Evolutionary conservation across 2,113 vertebrate species (phyloP), one percentile per base, ranked within the genome.

Genomic region (Sminthopsis crassicaudata): DNA sequence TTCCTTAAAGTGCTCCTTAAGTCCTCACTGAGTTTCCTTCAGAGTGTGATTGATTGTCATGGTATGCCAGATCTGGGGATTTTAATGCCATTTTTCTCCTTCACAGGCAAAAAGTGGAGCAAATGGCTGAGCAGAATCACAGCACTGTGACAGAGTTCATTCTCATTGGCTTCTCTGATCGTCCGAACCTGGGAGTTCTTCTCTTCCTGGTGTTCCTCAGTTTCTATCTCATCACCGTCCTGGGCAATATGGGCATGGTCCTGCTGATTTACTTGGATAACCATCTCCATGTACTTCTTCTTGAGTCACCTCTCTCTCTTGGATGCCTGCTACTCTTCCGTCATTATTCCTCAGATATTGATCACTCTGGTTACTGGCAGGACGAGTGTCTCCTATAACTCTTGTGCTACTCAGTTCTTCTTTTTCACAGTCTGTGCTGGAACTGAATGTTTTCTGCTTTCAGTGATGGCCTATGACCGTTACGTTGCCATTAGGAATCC

Each of bases 171-270:
- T 97, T 97, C 48, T 93, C 76, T 9, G 90, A 96, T 55, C 24
- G 46, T 3, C 96, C 90, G 0, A 19, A 26, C 2, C 10, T 94
- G 53, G 12, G 95, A 48, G 46, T 92, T 27, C 84, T 94, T 57
- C 92, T 97, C 90, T 97, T 97, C 42, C 3, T 96, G 48, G 5
- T 67, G 25, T 97, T 98, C 89, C 89, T 98, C 2, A 46, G 88
- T 46, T 93, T 96, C 90, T 97, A 97, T 23, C 52, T 97, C 0
- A 8, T 95, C 84, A 96, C 97, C 10, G n/a, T 98, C 36, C 90
- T 98, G n/a, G 97, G 97, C 5, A 97, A 98, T 27, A 0, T 97
- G 53, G 96, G 97, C 8, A 95, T 97, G 95, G 42, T 96, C 25
- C 8, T 95, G 55, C 95, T 97, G 42, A 97, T 97, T 53, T 92